A percentile compares a stretch with the other conserved stretches of the same genome.
Evolutionary conservation across 1,140 invertebrate genomes (phyloP).

Genomic region (Aplysia californica): DNA sequence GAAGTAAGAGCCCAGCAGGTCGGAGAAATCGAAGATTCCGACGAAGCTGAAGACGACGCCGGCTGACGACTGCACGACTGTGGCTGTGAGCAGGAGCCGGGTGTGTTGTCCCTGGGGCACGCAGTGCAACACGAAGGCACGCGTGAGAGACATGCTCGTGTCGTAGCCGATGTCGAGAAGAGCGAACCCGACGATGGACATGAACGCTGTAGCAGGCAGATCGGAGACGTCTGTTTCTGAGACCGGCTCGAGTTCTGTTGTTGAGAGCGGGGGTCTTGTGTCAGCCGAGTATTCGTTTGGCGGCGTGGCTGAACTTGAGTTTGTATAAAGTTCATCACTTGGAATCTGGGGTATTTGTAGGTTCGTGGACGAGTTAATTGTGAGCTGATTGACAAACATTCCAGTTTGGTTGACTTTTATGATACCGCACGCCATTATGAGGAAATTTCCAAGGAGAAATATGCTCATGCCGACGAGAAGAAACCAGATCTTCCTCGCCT

Average conservation of each 20-base stretch:
- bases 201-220: not conserved
- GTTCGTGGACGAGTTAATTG: not conserved
- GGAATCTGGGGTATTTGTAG: not conserved
- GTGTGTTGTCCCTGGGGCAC: not conserved
- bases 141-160: constrained; percentile 6
- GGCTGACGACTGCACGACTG: not conserved
- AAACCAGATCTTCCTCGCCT: not conserved
- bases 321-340: not conserved
- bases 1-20: not conserved
- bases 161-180: constrained; percentile 13
- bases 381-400: not conserved
- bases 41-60: not conserved
- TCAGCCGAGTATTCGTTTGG: not conserved
- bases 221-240: not conserved
- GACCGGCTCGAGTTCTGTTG: not conserved
- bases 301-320: not conserved
- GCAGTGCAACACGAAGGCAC: not conserved
- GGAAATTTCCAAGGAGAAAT: not conserved
- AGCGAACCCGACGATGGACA: constrained; percentile 17
- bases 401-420: not conserved
- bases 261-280: not conserved
- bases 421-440: not conserved
- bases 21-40: constrained; percentile 8
- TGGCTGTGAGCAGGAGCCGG: not conserved
- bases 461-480: constrained; percentile 1